These are phyloP conservation scores for Gonocerus acuteangulatus DNA, from an alignment of 2,888 invertebrate genomes.

Conservation along the genomic window DNA sequence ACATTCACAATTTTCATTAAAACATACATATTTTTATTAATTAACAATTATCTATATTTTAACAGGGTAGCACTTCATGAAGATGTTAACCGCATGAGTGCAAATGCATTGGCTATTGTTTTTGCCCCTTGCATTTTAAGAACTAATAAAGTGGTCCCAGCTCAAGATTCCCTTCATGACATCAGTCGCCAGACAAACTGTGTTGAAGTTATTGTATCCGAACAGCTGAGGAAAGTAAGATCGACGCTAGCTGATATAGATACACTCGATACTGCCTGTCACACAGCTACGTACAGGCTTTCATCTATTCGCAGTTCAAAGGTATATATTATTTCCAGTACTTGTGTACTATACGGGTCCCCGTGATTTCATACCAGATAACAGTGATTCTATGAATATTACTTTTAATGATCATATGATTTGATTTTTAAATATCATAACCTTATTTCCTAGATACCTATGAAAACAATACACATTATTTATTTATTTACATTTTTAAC, in stretches of 20 bases:
- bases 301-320: slow-evolving; percentile 68
- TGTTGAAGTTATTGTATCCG: slow-evolving; percentile 81
- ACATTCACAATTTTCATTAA: too few species aligned
- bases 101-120: slow-evolving; percentile 83
- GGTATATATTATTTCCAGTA: slow-evolving; percentile 47
- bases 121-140: slow-evolving; percentile 90
- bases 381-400: too few species aligned
- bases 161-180: slow-evolving; percentile 85
- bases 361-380: too few species aligned
- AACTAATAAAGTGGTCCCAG: slow-evolving; percentile 77
- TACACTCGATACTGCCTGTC: slow-evolving; percentile 77
- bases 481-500: too few species aligned
- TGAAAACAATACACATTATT: too few species aligned
- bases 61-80: slow-evolving; percentile 73
- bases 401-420: too few species aligned
- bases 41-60: too few species aligned
- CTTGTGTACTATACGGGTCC: neutral
- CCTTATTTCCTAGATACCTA: too few species aligned
- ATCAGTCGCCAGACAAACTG: slow-evolving; percentile 83
- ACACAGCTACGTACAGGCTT: slow-evolving; percentile 72
- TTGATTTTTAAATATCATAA: too few species aligned
- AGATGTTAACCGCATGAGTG: slow-evolving; percentile 83
- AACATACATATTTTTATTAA: too few species aligned
- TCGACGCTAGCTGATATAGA: slow-evolving; percentile 82
- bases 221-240: slow-evolving; percentile 76